Evolutionary conservation across 2,113 vertebrate species (phyloP).

Genomic region (Pantherophis guttatus): DNA sequence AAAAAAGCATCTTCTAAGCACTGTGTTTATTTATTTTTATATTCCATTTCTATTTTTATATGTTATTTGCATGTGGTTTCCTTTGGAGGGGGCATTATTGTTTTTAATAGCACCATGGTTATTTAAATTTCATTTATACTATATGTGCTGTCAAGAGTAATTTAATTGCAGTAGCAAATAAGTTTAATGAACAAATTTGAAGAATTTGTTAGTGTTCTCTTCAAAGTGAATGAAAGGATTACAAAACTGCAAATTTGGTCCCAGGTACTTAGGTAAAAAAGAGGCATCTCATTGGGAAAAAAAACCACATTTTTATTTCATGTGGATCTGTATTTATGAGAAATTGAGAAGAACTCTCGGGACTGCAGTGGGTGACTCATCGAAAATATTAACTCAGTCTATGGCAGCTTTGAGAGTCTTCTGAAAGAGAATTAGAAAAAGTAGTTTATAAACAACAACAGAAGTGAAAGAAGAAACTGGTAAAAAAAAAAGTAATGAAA

Average conservation of each 20-base stretch:
- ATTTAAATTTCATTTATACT: background rate
- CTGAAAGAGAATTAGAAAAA: background rate
- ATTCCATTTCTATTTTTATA: background rate
- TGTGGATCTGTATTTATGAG: background rate
- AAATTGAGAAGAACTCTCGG: background rate
- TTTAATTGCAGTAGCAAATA: background rate
- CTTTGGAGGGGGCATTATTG: background rate
- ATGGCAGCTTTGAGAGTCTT: background rate
- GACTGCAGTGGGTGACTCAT: background rate
- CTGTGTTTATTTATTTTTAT: background rate
- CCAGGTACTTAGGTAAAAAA: background rate
- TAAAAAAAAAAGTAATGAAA: background rate
- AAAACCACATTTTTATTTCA: background rate
- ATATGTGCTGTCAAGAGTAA: background rate
- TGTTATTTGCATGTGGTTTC: background rate
- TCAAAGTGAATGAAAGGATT: background rate
- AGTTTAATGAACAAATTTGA: background rate
- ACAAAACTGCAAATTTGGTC: background rate
- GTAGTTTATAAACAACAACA: background rate
- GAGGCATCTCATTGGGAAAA: background rate
- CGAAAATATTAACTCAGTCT: background rate
- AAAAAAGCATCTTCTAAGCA: background rate
- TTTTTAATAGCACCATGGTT: background rate
- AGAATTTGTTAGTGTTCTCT: background rate
- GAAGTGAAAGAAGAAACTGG: background rate